These are phyloP conservation scores for Acanthurus leucopareius DNA, from an alignment of 2,797 vertebrate genomes.

Conservation along the genomic window DNA sequence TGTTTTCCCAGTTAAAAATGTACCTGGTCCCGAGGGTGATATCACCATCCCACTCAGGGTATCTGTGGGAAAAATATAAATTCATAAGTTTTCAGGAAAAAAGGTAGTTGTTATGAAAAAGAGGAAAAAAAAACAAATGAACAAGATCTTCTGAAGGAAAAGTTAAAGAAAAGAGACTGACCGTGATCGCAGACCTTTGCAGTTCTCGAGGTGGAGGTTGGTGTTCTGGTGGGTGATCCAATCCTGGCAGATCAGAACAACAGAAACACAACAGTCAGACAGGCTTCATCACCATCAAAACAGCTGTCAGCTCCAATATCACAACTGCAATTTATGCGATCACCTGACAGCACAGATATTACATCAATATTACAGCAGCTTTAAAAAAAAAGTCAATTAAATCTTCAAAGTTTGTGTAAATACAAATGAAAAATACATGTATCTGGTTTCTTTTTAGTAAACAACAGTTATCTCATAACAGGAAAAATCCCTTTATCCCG, in stretches of 20 bases:
- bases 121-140: neutral
- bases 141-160: neutral
- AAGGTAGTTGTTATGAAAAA: no score
- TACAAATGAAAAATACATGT: no score
- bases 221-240: conserved; percentile 95
- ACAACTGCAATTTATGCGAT: neutral
- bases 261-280: conserved; percentile 38
- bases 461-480: no score
- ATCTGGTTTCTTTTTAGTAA: no score
- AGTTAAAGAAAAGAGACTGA: conserved; percentile 77
- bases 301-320: neutral
- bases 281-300: neutral
- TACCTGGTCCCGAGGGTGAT: conserved; percentile 86
- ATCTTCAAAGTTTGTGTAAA: neutral
- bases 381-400: neutral
- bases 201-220: conserved; percentile 89
- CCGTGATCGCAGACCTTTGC: conserved; percentile 89
- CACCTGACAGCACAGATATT: neutral
- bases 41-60: conserved; percentile 92
- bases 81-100: neutral
- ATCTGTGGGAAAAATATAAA: conserved; percentile 78
- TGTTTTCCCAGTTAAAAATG: neutral
- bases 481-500: no score
- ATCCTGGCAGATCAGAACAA: conserved; percentile 83
- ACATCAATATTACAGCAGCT: conserved; percentile 10